A percentile compares a stretch with the other conserved stretches of the same genome.
phyloP scores from a whole-genome alignment of 2,113 vertebrate species.

The Ciconia boyciana region DNA sequence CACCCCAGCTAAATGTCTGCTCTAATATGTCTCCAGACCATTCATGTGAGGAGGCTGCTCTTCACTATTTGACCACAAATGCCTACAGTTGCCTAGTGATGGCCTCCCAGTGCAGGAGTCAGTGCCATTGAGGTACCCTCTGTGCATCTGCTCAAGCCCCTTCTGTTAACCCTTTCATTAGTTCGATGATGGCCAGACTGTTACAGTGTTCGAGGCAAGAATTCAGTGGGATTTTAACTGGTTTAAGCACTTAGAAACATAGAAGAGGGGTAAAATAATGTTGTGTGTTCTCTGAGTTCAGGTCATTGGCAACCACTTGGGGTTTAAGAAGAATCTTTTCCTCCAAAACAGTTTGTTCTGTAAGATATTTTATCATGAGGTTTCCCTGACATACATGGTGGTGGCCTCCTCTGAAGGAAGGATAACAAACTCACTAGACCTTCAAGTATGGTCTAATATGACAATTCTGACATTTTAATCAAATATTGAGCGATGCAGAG shows the following conservation, averaged over 20 bases:
- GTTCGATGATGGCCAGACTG: rapidly evolving
- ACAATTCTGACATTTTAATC: not conserved
- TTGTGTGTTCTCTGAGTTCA: not conserved
- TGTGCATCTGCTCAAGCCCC: not conserved
- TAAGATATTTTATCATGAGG: not conserved
- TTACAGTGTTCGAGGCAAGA: not conserved
- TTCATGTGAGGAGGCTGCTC: not conserved
- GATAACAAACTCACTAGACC: not conserved
- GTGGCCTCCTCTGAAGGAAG: not conserved
- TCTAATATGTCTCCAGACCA: not conserved
- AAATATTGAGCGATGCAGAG: not conserved
- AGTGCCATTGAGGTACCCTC: not conserved
- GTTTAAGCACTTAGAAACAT: not conserved
- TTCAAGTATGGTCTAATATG: not conserved
- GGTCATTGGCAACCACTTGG: not conserved
- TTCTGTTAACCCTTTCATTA: not conserved
- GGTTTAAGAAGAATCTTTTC: not conserved
- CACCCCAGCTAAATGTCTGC: not conserved
- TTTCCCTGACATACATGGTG: not conserved
- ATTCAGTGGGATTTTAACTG: not conserved
- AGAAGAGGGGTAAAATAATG: not conserved
- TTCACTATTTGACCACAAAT: not conserved
- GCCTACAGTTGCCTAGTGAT: not conserved
- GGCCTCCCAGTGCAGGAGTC: not conserved
- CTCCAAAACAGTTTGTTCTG: not conserved